Evolutionary conservation across 2,113 vertebrate species (phyloP).

Genomic region (Oreochromis tanganicae): DNA sequence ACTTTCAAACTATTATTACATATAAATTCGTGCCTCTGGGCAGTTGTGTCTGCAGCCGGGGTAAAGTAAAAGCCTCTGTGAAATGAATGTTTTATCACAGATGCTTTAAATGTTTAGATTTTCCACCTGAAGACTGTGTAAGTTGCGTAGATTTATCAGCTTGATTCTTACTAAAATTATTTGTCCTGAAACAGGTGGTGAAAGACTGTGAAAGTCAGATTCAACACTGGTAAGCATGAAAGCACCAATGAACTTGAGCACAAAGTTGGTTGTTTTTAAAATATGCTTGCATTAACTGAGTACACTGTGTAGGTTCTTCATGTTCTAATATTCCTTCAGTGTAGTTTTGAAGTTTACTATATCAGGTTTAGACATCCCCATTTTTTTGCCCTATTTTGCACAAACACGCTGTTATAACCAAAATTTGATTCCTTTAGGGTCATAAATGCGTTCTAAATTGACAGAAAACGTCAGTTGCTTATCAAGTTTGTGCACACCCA

Average conservation of each 20-base stretch:
- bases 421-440: not conserved
- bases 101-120: not conserved
- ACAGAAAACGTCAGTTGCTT: not conserved
- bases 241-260: not conserved
- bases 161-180: constrained; percentile 47
- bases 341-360: not conserved
- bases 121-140: not conserved
- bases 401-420: accelerated
- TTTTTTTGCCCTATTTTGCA: not conserved
- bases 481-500: not conserved
- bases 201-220: constrained; percentile 88
- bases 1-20: not conserved
- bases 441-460: not conserved
- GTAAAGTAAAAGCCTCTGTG: not conserved
- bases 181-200: constrained; percentile 93
- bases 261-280: not conserved
- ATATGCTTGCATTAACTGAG: not conserved
- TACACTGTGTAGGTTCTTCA: accelerated
- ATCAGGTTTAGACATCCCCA: accelerated
- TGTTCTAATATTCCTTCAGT: too few species aligned
- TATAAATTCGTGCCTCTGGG: not conserved
- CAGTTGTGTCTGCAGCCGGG: not conserved
- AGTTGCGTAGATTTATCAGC: not conserved
- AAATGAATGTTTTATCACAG: not conserved
- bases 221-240: constrained; percentile 87